Conservation (phyloP, 92 coral and sea anemone genomes). For the Heliopora coerulea region DNA sequence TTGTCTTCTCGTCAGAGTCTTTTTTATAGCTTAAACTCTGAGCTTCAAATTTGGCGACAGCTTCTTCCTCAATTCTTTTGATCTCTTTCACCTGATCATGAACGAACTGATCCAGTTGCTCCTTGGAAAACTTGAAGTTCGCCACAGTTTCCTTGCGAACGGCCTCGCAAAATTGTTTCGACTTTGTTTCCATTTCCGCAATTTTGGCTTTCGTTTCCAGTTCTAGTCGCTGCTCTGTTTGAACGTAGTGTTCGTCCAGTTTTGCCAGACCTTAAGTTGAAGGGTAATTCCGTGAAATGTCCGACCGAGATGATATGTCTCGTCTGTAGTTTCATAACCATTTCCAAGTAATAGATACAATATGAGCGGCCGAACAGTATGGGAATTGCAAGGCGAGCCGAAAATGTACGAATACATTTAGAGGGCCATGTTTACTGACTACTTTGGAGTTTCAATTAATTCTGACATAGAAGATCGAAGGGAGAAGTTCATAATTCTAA, state of each 20-base stretch:
- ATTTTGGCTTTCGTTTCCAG: constrained; percentile 4
- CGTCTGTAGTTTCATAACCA: too few species aligned
- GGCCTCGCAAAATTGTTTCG: constrained; percentile 21
- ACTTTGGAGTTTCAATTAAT: too few species aligned
- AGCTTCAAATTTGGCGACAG: constrained; percentile 15
- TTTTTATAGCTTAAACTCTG: constrained; percentile 15
- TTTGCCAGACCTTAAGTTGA: constrained; percentile 12
- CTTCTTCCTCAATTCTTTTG: constrained; percentile 11
- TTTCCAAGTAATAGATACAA: too few species aligned
- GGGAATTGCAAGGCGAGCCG: too few species aligned
- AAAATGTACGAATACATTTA: too few species aligned
- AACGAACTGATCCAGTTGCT: constrained; percentile 26
- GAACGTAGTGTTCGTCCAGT: constrained; percentile 8
- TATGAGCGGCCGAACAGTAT: too few species aligned
- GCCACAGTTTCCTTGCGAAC: constrained; percentile 30
- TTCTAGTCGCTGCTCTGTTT: constrained; percentile 19
- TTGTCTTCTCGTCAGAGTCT: constrained; percentile 17
- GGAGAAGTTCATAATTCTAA: too few species aligned
- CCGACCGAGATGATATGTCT: too few species aligned
- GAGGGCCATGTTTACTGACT: too few species aligned
- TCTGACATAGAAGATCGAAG: too few species aligned
- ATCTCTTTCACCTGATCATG: constrained; percentile 22
- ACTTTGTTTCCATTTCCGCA: constrained; percentile 1
- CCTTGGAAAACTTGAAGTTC: constrained; percentile 30
- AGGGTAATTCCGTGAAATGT: too few species aligned